A percentile compares a stretch with the other conserved stretches of the same genome.
These are phyloP conservation scores for Sebastolobus alascanus DNA, from an alignment of 2,797 vertebrate species.

Conservation along the genomic window DNA sequence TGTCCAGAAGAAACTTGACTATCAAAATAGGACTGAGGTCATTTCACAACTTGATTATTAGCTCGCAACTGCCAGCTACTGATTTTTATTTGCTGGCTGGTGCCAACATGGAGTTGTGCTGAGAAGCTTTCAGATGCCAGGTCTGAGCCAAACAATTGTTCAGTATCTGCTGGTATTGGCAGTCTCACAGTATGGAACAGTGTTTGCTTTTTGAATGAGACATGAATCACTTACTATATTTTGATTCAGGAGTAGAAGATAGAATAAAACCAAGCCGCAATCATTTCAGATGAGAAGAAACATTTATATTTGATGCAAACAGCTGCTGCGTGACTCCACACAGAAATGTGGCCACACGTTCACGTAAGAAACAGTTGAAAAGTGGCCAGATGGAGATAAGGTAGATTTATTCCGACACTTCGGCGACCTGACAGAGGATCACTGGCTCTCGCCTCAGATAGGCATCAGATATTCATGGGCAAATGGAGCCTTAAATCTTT, in stretches of 20 bases:
- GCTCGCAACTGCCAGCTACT: slow-evolving; percentile 41
- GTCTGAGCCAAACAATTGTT: slow-evolving; percentile 54
- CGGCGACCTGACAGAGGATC: slow-evolving; percentile 65
- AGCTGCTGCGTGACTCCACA: slow-evolving; percentile 21
- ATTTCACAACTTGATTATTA: slow-evolving; percentile 57
- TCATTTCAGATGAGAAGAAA: slow-evolving; percentile 34
- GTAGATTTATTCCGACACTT: slow-evolving; percentile 77
- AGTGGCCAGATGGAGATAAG: slow-evolving; percentile 75
- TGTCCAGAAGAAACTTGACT: slow-evolving; percentile 21
- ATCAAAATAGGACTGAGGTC: slow-evolving; percentile 45
- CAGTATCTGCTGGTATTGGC: slow-evolving; percentile 59
- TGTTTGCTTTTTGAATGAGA: slow-evolving; percentile 37
- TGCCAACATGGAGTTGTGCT: slow-evolving; percentile 28
- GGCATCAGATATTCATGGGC: slow-evolving; percentile 81
- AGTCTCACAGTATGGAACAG: slow-evolving; percentile 18
- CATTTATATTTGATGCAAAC: slow-evolving; percentile 26
- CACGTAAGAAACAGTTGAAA: slow-evolving; percentile 63
- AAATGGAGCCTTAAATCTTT: slow-evolving; percentile 83
- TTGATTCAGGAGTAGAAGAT: slow-evolving; percentile 29
- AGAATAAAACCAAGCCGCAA: slow-evolving; percentile 15
- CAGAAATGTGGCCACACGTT: slow-evolving; percentile 25
- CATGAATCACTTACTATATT: slow-evolving; percentile 45
- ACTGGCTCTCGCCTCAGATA: slow-evolving; percentile 66
- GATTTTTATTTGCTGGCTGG: slow-evolving; percentile 44
- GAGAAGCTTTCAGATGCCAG: slow-evolving; percentile 41